Evolutionary conservation across 2,888 invertebrate genomes (phyloP), one percentile per base, ranked within the genome.

Genomic region (Portevinia maculata): DNA sequence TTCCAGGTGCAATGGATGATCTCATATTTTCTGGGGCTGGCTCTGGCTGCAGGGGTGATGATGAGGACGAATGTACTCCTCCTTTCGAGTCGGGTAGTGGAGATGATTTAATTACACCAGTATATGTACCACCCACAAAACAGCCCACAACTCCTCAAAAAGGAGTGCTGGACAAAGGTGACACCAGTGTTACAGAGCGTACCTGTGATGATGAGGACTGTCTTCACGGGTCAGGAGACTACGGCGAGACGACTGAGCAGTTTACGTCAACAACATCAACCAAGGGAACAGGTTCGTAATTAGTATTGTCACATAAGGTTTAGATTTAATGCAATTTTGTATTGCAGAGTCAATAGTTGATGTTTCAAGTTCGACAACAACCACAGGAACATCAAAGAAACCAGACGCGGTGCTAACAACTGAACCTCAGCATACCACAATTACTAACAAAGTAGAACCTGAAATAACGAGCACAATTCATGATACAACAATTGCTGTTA

Each of bases 31-130:
- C 97, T 7, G 98, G 98, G 1, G 96, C 96, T 0, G 97, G 97
- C 0, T 97, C 97, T 2, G 97, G 97, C 0, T 98, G 98, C 88
- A 94, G 96, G 48, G 96, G 95, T 79, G 97, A 97, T 87, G 98
- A 97, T 88, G 98, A 98, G 89, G 98, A 97, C 87, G 97, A 97
- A 85, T 98, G 98, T 88, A 94, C 94, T 0, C 96, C 97, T 9
- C 92, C 96, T 32, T 95, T 95, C 34, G 96, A 96, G 86, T 93
- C 94, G 1, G 96, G 95, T 8, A 95, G 96, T 44, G 96, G 96
- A 84, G 98, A 98, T 89, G 98, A 98, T 89, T 93, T 98, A 69
- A 97, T 98, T 85, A 98, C 97, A 0, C 97, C 98, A 0, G 97
- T 98, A 0, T 97, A 97, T 89, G 95, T 97, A 11, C 96, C 96